A percentile compares a stretch with the other conserved stretches of the same genome.
Evolutionary conservation across 2,888 invertebrate species (phyloP).

Genomic region (Aromia moschata): DNA sequence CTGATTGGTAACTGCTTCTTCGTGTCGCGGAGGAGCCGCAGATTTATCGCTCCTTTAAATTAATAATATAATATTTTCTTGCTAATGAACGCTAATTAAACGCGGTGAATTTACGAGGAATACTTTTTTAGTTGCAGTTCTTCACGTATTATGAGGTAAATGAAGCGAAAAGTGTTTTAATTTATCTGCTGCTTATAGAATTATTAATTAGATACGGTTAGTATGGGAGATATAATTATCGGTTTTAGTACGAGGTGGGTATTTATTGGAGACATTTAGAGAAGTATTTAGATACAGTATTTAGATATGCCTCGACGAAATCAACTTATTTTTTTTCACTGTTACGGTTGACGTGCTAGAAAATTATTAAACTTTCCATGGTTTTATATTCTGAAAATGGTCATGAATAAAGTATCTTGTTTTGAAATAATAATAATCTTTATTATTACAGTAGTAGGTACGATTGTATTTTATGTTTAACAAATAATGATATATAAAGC

Average conservation of each 20-base stretch:
- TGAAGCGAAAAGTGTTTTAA: slow-evolving; percentile 20
- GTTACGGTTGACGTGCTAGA: neutral
- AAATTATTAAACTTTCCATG: neutral
- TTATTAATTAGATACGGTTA: slow-evolving; percentile 18
- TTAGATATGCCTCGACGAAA: neutral
- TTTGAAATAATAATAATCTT: neutral
- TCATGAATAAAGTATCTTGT: neutral
- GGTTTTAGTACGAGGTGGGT: neutral
- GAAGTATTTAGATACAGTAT: neutral
- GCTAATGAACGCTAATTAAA: slow-evolving; percentile 4
- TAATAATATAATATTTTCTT: slow-evolving; percentile 7
- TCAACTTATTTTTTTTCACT: neutral
- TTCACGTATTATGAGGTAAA: slow-evolving; percentile 14
- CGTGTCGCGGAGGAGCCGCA: slow-evolving; percentile 2
- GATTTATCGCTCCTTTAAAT: neutral
- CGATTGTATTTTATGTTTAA: too few species aligned
- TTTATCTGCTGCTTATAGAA: slow-evolving; percentile 10
- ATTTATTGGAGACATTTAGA: neutral
- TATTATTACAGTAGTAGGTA: too few species aligned
- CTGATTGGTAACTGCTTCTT: slow-evolving; percentile 18
- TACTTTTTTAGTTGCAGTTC: slow-evolving; percentile 1
- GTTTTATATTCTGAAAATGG: neutral
- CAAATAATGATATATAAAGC: too few species aligned
- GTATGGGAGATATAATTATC: slow-evolving; percentile 13
- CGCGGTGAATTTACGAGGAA: neutral